Base-by-base conservation (phyloP, 2,113 vertebrate species). In the Madoqua kirkii region DNA sequence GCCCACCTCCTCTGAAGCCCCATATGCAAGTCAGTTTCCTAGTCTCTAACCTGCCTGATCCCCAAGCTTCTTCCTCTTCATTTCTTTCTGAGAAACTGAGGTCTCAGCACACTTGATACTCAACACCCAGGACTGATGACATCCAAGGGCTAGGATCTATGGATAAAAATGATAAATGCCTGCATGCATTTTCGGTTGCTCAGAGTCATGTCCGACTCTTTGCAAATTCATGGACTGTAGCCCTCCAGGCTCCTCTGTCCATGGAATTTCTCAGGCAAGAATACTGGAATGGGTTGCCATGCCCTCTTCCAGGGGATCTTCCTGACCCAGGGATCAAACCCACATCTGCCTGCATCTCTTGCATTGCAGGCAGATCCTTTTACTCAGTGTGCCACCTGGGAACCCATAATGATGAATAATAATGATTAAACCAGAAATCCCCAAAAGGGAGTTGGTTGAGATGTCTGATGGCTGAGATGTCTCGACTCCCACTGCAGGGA, bases 401-500 rank as follows among this genome's bases (percentile, higher is more conserved):
- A 43, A 76, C 23, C 71, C 40, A 76, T 31, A 50, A 81, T 52
- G 40, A 43, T 43, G 64, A 87, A 94, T 36, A 25, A 60, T 40
- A 60, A 21, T 17, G 25, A 91, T 17, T 48, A 13, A 64, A 40
- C 64, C 29, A 36, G 67, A 87, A 76, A 45, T 62, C 59, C 31
- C 25, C 0, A 50, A 55, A 50, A 8, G 7, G 29, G n/a, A 36
- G 33, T 7, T 45, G 1, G 57, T 45, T 76, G 74, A 78, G 43
- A 78, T 16, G 40, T 45, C 43, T 78, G 74, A 29, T 7, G 27
- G 40, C 23, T 79, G 60, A 85, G 33, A 62, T 19, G 2, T 74
- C 54, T 52, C 54, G 0, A 59, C 11, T 45, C 59, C 19, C 55
- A 1, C 12, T 0, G 0, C 6, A 4, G 9, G 81, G 14, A 14